phyloP scores from a whole-genome alignment of 2,888 invertebrate species.

The Malacosoma neustria region DNA sequence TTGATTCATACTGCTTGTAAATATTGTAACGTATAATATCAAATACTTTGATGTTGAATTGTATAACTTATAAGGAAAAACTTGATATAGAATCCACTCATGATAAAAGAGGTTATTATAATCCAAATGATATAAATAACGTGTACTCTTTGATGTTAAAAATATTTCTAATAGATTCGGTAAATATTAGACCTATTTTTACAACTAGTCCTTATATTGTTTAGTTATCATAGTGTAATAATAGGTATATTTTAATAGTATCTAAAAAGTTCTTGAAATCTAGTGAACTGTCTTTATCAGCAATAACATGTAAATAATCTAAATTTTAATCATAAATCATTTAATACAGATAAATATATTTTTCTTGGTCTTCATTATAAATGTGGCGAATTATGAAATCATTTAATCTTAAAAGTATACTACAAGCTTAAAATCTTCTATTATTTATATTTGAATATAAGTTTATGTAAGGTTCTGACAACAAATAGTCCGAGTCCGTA shows the following conservation, averaged over 20 bases:
- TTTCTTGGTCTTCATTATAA: conserved; percentile 58
- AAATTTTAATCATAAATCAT: conserved; percentile 59
- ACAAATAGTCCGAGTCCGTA: too few relatives aligned
- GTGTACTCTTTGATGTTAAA: conserved; percentile 1
- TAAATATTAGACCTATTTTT: conserved; percentile 59
- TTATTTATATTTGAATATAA: too few relatives aligned
- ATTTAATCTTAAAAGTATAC: too few relatives aligned
- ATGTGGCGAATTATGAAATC: conserved; percentile 33
- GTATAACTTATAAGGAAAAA: background rate
- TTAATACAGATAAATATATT: conserved; percentile 60
- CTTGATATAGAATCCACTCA: background rate
- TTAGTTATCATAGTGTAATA: conserved; percentile 56
- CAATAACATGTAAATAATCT: conserved; percentile 69
- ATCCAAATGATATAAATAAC: background rate
- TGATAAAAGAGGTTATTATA: background rate
- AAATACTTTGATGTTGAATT: conserved; percentile 4
- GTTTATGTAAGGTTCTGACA: too few relatives aligned
- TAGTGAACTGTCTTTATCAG: conserved; percentile 62
- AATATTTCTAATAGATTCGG: conserved; percentile 14
- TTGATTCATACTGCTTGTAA: conserved; percentile 57
- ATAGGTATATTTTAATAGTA: conserved; percentile 54
- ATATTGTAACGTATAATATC: conserved; percentile 24
- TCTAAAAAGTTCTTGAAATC: conserved; percentile 38
- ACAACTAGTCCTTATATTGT: conserved; percentile 66
- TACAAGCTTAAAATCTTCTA: too few relatives aligned